phyloP scores from a whole-genome alignment of 2,113 vertebrate genomes.

The Galeopterus variegatus region DNA sequence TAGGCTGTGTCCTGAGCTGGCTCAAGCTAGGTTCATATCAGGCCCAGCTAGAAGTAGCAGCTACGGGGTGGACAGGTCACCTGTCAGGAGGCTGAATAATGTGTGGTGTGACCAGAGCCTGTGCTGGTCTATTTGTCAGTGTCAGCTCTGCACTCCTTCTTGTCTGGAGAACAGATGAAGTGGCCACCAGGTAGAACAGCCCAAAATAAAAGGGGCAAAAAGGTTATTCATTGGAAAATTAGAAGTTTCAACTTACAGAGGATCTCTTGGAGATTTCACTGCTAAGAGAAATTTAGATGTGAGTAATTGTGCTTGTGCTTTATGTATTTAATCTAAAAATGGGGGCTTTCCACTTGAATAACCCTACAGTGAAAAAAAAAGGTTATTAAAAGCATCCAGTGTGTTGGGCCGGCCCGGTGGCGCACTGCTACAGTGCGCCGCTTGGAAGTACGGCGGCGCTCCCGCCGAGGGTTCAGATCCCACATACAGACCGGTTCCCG shows the following conservation, averaged over 20 bases:
- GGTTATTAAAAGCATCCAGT: not conserved
- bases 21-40: not conserved
- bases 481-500: too few species aligned
- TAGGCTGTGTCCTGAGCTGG: not conserved
- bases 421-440: too few species aligned
- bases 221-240: constrained; percentile 71
- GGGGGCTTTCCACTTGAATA: constrained; percentile 43
- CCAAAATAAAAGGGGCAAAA: constrained; percentile 57
- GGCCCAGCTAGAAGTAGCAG: constrained; percentile 4
- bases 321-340: constrained; percentile 26
- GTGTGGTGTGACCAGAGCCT: not conserved
- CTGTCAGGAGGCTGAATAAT: constrained; percentile 64
- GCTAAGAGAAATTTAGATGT: constrained; percentile 44
- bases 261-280: not conserved
- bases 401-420: too few species aligned
- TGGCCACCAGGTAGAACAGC: constrained; percentile 54
- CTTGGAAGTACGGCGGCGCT: too few species aligned
- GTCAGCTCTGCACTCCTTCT: constrained; percentile 63
- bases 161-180: constrained; percentile 72
- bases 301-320: not conserved
- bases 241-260: constrained; percentile 43
- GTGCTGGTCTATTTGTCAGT: constrained; percentile 72
- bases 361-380: not conserved
- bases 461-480: too few species aligned
- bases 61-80: not conserved